These are phyloP conservation scores for Botia kubotai DNA, from an alignment of 2,797 vertebrate species.

Conservation along the genomic window DNA sequence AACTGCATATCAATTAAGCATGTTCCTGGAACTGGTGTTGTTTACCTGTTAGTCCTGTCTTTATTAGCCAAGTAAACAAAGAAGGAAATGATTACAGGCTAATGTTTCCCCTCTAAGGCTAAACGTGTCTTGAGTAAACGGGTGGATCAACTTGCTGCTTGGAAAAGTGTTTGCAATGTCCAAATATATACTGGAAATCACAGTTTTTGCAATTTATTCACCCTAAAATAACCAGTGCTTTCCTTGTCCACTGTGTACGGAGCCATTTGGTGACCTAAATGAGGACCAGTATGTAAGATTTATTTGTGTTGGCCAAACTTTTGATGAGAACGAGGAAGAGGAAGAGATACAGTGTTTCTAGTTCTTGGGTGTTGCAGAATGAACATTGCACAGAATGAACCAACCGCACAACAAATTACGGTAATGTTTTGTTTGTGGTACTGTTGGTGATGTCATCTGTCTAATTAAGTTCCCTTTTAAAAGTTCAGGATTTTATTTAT, in stretches of 20 bases:
- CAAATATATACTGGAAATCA: constrained; percentile 19
- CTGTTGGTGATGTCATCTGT: neutral
- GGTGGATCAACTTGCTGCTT: neutral
- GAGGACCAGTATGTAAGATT: constrained; percentile 24
- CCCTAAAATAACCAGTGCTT: constrained; percentile 14
- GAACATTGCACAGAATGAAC: neutral
- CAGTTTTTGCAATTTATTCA: constrained; percentile 17
- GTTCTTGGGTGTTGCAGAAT: constrained; percentile 5
- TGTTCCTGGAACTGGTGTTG: constrained; percentile 7
- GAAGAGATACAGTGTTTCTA: constrained; percentile 27
- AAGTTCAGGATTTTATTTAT: too few relatives aligned
- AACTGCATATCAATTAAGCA: neutral
- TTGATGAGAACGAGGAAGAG: constrained; percentile 34
- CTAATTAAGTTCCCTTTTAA: neutral
- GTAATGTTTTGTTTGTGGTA: neutral
- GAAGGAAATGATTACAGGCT: constrained; percentile 41
- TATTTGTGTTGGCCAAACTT: constrained; percentile 21
- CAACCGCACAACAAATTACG: neutral
- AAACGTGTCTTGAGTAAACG: constrained; percentile 36
- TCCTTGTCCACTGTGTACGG: constrained; percentile 11
- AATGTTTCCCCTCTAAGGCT: constrained; percentile 42
- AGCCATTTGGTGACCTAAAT: constrained; percentile 28
- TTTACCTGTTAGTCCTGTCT: constrained; percentile 26
- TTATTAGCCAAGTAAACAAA: constrained; percentile 45
- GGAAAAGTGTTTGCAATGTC: constrained; percentile 26